phyloP scores from a whole-genome alignment of 2,888 invertebrate species.

The Ophion slaviceki region DNA sequence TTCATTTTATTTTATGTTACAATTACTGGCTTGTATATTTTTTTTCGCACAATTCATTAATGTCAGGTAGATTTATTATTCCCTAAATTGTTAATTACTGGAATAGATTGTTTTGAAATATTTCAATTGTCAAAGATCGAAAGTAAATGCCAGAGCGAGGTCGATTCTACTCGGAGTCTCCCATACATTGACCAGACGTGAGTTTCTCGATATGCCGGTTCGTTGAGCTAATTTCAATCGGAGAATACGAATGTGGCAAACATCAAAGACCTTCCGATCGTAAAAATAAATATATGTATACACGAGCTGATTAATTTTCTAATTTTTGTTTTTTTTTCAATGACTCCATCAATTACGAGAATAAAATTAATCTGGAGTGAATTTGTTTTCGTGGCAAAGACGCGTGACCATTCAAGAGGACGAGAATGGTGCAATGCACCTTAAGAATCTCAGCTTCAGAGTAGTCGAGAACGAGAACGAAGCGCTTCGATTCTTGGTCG shows the following conservation, averaged over 20 bases:
- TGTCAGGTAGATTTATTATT: too few relatives aligned
- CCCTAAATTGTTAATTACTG: too few relatives aligned
- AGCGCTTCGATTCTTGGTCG: slow-evolving; percentile 84
- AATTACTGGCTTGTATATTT: too few relatives aligned
- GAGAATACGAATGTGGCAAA: slow-evolving; percentile 55
- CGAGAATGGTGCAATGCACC: slow-evolving; percentile 83
- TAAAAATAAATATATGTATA: background rate
- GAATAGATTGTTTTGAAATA: too few relatives aligned
- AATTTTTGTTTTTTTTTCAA: slow-evolving; percentile 2
- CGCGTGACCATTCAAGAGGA: slow-evolving; percentile 84
- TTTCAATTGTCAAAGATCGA: too few relatives aligned
- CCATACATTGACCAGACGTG: too few relatives aligned
- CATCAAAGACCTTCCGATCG: slow-evolving; percentile 18
- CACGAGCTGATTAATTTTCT: background rate
- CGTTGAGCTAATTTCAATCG: slow-evolving; percentile 50
- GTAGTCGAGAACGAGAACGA: slow-evolving; percentile 84
- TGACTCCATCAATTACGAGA: slow-evolving; percentile 14
- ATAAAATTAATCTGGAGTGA: slow-evolving; percentile 1
- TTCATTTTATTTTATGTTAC: too few relatives aligned
- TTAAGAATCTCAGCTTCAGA: slow-evolving; percentile 84
- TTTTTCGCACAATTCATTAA: too few relatives aligned
- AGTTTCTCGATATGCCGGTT: slow-evolving; percentile 58
- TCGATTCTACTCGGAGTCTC: too few relatives aligned
- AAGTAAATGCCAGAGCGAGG: too few relatives aligned
- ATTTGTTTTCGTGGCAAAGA: slow-evolving; percentile 66